phyloP scores from a whole-genome alignment of 2,888 invertebrate species.

The Erynnis tages region DNA sequence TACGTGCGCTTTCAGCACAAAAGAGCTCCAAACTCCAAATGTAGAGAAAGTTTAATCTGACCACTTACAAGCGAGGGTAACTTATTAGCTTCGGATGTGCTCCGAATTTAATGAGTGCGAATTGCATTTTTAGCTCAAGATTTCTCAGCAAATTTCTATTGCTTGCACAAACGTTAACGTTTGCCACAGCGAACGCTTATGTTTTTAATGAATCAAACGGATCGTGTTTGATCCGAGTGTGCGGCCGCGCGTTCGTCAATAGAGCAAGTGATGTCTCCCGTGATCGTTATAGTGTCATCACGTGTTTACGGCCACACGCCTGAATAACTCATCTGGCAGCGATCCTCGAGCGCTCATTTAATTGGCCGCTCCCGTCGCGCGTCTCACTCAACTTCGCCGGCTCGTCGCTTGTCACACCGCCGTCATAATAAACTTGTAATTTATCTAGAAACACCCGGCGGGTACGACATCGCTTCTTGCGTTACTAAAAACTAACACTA shows the following conservation, averaged over 20 bases:
- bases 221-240: constrained; percentile 1
- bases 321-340: constrained; percentile 36
- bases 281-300: constrained; percentile 28
- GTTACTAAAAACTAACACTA: constrained; percentile 25
- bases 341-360: constrained; percentile 39
- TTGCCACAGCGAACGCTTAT: not conserved
- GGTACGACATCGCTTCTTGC: constrained; percentile 15
- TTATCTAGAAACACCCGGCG: constrained; percentile 32
- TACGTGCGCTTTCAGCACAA: constrained; percentile 23
- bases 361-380: constrained; percentile 46
- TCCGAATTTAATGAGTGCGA: constrained; percentile 20
- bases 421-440: constrained; percentile 48
- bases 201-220: not conserved
- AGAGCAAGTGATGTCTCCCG: constrained; percentile 11
- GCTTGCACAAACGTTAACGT: not conserved
- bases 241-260: constrained; percentile 6
- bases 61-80: constrained; percentile 21
- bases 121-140: constrained; percentile 9
- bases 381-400: constrained; percentile 36
- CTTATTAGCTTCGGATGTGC: constrained; percentile 22
- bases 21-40: constrained; percentile 18
- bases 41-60: constrained; percentile 26
- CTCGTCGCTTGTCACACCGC: constrained; percentile 40
- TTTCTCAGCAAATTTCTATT: constrained; percentile 1
- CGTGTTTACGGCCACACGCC: constrained; percentile 31